Base-by-base conservation (phyloP, 2,113 vertebrate genomes). In the Macroglossus sobrinus region DNA sequence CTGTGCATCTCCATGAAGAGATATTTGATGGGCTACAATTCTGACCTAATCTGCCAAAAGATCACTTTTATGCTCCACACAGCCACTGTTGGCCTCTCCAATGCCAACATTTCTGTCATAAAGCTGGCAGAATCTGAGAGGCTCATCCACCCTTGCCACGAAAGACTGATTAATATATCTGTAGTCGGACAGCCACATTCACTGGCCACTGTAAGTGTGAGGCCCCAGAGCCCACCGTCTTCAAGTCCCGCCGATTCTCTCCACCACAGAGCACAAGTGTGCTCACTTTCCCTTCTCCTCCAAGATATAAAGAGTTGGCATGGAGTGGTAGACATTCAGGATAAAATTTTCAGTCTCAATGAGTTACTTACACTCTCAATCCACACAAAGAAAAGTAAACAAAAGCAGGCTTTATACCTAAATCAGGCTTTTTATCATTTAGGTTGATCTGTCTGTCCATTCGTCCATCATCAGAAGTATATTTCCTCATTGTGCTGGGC, bases 321-420 rank as follows among this genome's bases (percentile, higher is more conserved):
- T 2, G 35, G 19, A 12, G 50, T 5, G 11, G 24, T 0, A 15
- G n/a, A 6, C 61, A 38, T 13, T 74, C 5, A 35, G 66, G 43
- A 53, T 6, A 43, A 61, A 57, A 47, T 14, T 5, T 0, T 47
- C 26, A 11, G 50, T 86, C 86, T 43, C 1, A 79, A 50, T 5
- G 43, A 6, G 63, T 82, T 45, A 64, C 15, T 38, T 33, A 40
- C 3, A 18, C 7, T 75, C 30, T 75, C 1, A 76, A n/a, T 24
- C 59, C 78, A 81, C 7, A 50, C 79, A 75, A 33, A 91, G 55
- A 30, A 85, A n/a, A 75, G 38, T 10, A 86, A 79, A 69, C 82
- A 88, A 63, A 82, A 84, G 53, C 69, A 87, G 40, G 11, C 57
- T 8, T 38, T 72, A 14, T 7, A 72, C 28, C 35, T 5, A 38